Evolutionary conservation across 2,888 invertebrate genomes (phyloP), one percentile per base, ranked within the genome.

Genomic region (Chrysotoxum bicinctum): DNA sequence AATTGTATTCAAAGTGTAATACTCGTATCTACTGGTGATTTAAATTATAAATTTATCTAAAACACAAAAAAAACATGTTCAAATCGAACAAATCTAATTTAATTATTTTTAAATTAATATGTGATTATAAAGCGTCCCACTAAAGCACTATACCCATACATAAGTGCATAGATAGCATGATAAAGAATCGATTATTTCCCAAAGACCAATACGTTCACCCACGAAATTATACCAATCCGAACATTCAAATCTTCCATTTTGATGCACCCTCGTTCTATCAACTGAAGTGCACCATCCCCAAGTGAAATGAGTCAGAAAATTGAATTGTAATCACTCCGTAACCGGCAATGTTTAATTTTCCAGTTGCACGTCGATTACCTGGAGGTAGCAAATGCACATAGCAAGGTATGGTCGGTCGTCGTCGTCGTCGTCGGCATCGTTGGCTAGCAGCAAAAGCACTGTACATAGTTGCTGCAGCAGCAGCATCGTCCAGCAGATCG

Each of bases 241-340:
- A 16, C 43, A 72, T 48, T 64, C 40, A 35, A 52, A 78, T 56
- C 64, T 35, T 52, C 14, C 52, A 19, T 69, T 54, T 52, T 40
- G 23, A 52, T 77, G 43, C 43, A 54, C 45, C 45, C 62, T 54
- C 30, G 26, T 54, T 77, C 32, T 70, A 14, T 54, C 52, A 66
- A 73, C 40, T 52, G 30, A 52, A 73, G 66, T 66, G 66, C 35
- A 37, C 73, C 81, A 78, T 68, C 54, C 78, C 37, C 30, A 50
- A 54, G 64, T 48, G 83, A 83, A 78, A 83, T 83, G 78, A 83
- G 83, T 78, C 83, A 69, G 73, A 79, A 79, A 79, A 78, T 83
- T 78, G 78, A 83, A 83, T 78, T 69, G 79, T 54, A 75, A 79
- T 84, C 75, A 79, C 70, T 68, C 69, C 56, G 73, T 73, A 64